Conservation (phyloP, 2,888 invertebrate genomes). For the Strigamia crassipes region DNA sequence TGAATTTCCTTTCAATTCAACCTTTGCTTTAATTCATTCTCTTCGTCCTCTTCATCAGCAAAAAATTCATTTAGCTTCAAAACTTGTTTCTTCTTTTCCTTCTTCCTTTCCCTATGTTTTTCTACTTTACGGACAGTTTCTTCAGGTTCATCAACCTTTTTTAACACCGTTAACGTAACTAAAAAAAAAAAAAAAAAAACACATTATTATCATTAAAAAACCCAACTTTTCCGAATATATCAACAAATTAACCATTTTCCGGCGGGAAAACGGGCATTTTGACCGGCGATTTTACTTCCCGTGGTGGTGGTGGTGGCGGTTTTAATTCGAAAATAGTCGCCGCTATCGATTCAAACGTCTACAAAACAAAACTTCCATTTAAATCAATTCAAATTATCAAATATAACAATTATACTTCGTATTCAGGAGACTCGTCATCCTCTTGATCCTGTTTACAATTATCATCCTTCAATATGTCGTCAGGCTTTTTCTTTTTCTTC, state of each 20-base stretch:
- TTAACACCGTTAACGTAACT: neutral
- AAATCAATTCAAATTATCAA: neutral
- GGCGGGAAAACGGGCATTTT: neutral
- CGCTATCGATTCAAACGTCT: neutral
- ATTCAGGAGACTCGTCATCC: neutral
- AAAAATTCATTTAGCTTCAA: neutral
- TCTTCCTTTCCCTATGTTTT: neutral
- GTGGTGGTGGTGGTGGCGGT: neutral
- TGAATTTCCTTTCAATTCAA: neutral
- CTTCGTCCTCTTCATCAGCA: neutral
- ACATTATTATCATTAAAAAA: neutral
- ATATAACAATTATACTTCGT: neutral
- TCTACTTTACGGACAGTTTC: neutral
- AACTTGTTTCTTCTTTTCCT: conserved; percentile 24
- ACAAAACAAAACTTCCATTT: neutral
- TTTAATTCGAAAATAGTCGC: neutral
- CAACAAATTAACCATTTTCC: neutral
- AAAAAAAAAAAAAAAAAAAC: neutral
- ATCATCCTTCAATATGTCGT: neutral
- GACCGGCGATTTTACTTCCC: neutral
- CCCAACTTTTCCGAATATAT: too few relatives aligned
- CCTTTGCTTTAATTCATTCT: neutral
- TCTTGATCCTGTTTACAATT: neutral
- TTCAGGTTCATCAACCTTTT: neutral
- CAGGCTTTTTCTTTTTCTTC: neutral